A percentile compares a stretch with the other conserved stretches of the same genome.
Conservation (phyloP, 2,888 invertebrate species). For the Lithophane socia region DNA sequence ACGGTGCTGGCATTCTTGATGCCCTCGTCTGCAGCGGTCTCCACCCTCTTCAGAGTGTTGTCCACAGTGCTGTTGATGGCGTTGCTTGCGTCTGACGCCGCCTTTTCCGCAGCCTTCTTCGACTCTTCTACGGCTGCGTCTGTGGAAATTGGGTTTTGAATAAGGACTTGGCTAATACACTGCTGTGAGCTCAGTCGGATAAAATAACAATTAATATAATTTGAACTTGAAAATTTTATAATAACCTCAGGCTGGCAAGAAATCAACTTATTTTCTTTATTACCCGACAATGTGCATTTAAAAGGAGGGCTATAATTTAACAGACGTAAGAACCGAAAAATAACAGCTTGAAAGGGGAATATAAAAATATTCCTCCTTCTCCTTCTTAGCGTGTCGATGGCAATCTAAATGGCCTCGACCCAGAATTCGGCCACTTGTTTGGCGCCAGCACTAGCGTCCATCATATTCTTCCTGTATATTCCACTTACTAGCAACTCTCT, state of each 20-base stretch:
- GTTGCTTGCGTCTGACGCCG: conserved; percentile 86
- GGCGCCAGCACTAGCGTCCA: no score
- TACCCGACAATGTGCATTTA: background rate
- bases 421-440: no score
- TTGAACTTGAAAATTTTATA: background rate
- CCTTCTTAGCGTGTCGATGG: no score
- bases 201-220: background rate
- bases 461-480: background rate
- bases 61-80: conserved; percentile 85
- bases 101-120: conserved; percentile 88
- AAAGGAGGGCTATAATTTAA: no score
- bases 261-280: background rate
- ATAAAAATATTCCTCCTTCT: no score
- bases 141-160: conserved; percentile 56
- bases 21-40: conserved; percentile 88
- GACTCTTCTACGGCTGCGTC: conserved; percentile 87
- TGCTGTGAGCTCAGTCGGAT: background rate
- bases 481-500: conserved; percentile 83
- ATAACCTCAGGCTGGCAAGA: background rate
- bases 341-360: background rate
- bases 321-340: background rate
- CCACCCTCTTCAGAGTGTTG: conserved; percentile 84
- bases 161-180: background rate
- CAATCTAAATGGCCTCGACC: no score
- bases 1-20: conserved; percentile 90